Evolutionary conservation across 2,888 invertebrate species (phyloP), one percentile per base, ranked within the genome.

Genomic region (Tortrix viridana): DNA sequence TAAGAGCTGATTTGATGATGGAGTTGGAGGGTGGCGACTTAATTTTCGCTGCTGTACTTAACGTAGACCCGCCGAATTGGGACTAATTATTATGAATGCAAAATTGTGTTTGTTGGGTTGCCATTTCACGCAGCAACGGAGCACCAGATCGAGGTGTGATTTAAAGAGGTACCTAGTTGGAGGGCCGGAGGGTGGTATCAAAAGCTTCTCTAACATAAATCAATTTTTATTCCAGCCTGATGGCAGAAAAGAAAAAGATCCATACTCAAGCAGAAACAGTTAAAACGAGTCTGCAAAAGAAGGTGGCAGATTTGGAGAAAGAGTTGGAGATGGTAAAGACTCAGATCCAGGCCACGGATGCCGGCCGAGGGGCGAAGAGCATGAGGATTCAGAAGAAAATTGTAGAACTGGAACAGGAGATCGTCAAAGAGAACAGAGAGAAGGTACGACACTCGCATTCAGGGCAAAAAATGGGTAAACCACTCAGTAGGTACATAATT

Each of bases 201-300:
- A 22, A 22, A 32, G 3, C 32, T 41, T 1, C 2, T 2, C 1
- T n/a, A 19, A 12, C 1, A 6, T 3, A 7, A 9, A 19, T n/a
- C 2, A 58, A 1, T 16, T 63, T 79, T 32, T 12, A 32, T 32
- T 72, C n/a, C 71, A 91, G 91, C 61, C 74, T 90, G 66, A 57
- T 87, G 72, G 59, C 72, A 62, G 91, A 91, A 64, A 89, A 85
- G 75, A 80, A 73, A 54, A 62, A 80, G 44, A 74, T 91, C 66
- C 82, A 87, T 74, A 56, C 69, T 0, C 77, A 86, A 63, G 75
- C 85, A 14, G 55, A 62, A 14, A 60, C 76, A 37, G 66, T 81
- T 4, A 83, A 73, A 57, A 71, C 62, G 16, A 71, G 65, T 1
- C 69, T 91, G 12, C 80, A 87, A 62, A 63, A 43, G 3, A 86